phyloP scores from a whole-genome alignment of 2,113 vertebrate species.

The Corythaeola cristata region DNA sequence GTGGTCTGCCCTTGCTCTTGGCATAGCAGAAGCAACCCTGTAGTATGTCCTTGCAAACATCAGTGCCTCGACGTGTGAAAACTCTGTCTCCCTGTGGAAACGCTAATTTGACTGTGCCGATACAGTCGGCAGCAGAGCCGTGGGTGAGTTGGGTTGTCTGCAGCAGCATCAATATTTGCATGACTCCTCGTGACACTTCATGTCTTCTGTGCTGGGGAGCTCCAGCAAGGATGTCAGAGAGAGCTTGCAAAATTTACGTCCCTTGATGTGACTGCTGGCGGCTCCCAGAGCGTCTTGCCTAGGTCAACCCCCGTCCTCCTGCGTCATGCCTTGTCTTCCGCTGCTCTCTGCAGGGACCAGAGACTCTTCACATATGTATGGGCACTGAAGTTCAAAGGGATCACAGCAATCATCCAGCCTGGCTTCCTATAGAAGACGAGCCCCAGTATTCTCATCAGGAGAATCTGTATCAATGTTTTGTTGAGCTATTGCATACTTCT shows the following conservation, averaged over 20 bases:
- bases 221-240: not conserved
- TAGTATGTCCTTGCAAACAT: not conserved
- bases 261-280: not conserved
- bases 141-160: not conserved
- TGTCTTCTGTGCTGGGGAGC: not conserved
- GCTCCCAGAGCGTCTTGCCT: not conserved
- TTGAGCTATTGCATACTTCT: not conserved
- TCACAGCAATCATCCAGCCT: not conserved
- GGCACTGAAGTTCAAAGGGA: not conserved
- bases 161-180: not conserved
- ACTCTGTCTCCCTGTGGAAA: not conserved
- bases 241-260: not conserved
- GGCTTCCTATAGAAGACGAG: not conserved
- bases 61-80: not conserved
- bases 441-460: not conserved
- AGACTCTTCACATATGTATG: not conserved
- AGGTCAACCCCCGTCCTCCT: not conserved
- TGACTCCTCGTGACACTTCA: not conserved
- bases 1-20: not conserved
- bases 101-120: not conserved
- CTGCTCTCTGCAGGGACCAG: not conserved
- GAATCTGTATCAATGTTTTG: not conserved
- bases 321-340: not conserved
- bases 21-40: accelerated
- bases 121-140: not conserved